Evolutionary conservation across 2,113 vertebrate genomes (phyloP).

Genomic region (Neolamprologus toae): DNA sequence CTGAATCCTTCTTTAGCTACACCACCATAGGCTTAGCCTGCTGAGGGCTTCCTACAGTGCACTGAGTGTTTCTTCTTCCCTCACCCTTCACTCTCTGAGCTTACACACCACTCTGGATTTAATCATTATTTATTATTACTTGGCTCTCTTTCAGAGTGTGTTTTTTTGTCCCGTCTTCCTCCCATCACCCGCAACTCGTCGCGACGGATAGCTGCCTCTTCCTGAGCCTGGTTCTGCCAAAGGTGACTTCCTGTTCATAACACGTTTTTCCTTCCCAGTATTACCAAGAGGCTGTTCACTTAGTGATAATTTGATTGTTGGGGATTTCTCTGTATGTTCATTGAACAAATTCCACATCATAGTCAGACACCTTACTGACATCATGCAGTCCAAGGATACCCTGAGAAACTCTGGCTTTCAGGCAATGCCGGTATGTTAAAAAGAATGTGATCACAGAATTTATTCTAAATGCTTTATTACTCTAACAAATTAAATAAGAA

Average conservation of each 20-base stretch:
- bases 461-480: conserved; percentile 74
- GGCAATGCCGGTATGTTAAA: neutral
- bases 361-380: neutral
- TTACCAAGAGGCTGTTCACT: neutral
- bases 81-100: neutral
- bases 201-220: neutral
- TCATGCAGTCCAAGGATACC: neutral
- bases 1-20: neutral
- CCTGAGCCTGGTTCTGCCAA: neutral
- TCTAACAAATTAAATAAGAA: conserved; percentile 78
- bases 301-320: neutral
- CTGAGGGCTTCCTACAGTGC: neutral
- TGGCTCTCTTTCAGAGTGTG: neutral
- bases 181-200: neutral
- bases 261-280: neutral
- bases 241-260: neutral
- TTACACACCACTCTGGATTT: neutral
- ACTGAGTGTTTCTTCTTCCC: neutral
- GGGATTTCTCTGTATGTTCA: neutral
- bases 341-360: neutral
- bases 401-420: neutral
- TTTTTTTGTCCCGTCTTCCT: neutral
- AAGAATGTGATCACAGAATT: neutral
- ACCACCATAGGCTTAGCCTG: neutral
- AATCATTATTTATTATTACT: neutral